Base-by-base conservation (phyloP, 1,140 invertebrate genomes). In the Drosophila azteca region DNA sequence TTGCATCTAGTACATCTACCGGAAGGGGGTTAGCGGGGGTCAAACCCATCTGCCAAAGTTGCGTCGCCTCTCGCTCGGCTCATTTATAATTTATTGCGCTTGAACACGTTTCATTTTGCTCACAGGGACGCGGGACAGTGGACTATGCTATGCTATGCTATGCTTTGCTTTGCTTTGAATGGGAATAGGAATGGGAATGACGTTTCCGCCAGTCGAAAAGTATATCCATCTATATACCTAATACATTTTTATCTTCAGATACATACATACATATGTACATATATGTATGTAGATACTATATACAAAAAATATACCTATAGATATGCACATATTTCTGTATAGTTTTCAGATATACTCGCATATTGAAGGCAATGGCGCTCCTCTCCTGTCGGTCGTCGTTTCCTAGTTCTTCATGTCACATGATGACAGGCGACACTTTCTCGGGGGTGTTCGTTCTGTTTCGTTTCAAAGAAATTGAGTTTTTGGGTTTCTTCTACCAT, bases 371-470 rank as follows among this genome's bases (percentile, higher is more conserved):
- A 64, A 39, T 26, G 43, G 7, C 41, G n/a, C 49, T 46, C 20
- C 60, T 55, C 17, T 73, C 57, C 63, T 66, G 59, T 62, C 3
- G 24, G 4, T 5, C 61, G 45, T 50, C 81, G 74, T 64, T 84
- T 80, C 80, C 75, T 83, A 83, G 79, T 75, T 62, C 60, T 55
- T 85, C 75, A 70, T 84, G 81, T 84, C 81, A 84, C 81, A 84
- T 84, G 81, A 81, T 84, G 81, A 84, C 81, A 84, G 65, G 77
- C 77, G 82, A 81, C 80, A 85, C 66, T 55, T 83, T 77, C 64
- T 39, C 35, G 35, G 59, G 41, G 61, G 15, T 55, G 51, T 68
- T 77, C 49, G 66, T 57, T 77, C 64, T 61, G 55, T 51, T 71
- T 55, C 49, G 13, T 79, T 71, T 50, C 51, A 48, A 44, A 24